Conservation (phyloP, 1,140 invertebrate genomes). For the Teleopsis dalmanni region DNA sequence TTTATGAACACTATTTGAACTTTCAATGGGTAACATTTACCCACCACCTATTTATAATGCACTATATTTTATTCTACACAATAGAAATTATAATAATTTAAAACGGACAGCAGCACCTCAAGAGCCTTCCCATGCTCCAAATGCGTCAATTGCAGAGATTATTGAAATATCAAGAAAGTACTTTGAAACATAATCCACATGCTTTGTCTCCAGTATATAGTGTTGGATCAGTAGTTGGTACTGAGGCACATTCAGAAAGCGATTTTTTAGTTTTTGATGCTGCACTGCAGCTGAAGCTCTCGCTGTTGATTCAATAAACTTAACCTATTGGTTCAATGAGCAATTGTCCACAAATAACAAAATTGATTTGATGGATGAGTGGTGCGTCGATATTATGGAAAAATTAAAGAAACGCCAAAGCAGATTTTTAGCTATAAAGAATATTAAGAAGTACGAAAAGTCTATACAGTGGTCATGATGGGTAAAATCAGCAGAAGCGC, state of each 20-base stretch:
- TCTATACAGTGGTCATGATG: constrained; percentile 76
- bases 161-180: constrained; percentile 40
- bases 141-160: constrained; percentile 32
- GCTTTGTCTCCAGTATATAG: constrained; percentile 77
- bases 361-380: constrained; percentile 60
- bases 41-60: too few species aligned
- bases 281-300: constrained; percentile 71
- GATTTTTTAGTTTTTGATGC: constrained; percentile 71
- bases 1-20: too few species aligned
- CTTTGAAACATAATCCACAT: constrained; percentile 56
- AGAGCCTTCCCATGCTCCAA: constrained; percentile 29
- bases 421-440: constrained; percentile 44
- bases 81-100: too few species aligned
- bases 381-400: constrained; percentile 66
- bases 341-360: constrained; percentile 48
- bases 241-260: constrained; percentile 71
- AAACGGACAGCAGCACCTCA: constrained; percentile 23
- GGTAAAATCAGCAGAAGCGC: constrained; percentile 70
- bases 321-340: constrained; percentile 65
- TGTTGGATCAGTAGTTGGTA: constrained; percentile 69
- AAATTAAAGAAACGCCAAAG: constrained; percentile 54
- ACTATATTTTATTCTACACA: too few species aligned
- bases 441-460: constrained; percentile 54
- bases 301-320: constrained; percentile 56
- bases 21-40: too few species aligned